Conservation (phyloP, 2,888 invertebrate species). For the Cryptophagus acutangulus region DNA sequence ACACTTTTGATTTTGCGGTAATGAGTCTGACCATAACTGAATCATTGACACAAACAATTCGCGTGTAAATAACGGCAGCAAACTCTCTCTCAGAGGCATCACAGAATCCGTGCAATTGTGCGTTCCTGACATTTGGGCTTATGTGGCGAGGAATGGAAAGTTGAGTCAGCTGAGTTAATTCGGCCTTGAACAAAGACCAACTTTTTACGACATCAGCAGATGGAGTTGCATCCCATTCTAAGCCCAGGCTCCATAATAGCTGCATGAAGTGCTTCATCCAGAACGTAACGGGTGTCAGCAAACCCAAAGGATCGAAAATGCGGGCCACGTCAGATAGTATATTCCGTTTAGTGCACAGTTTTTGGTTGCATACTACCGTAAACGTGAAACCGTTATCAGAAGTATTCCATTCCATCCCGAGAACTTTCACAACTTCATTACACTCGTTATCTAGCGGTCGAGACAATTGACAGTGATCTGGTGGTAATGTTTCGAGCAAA, state of each 20-base stretch:
- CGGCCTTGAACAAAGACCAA: conserved; percentile 7
- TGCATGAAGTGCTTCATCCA: conserved; percentile 11
- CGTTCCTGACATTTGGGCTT: conserved; percentile 1
- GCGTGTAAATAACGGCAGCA: conserved; percentile 13
- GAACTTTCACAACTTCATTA: too few species aligned
- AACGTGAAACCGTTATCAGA: too few species aligned
- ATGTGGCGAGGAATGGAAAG: conserved; percentile 12
- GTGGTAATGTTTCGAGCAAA: too few species aligned
- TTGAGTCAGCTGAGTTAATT: conserved; percentile 7
- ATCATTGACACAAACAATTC: neutral
- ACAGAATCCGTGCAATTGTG: conserved; percentile 15
- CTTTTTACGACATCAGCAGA: conserved; percentile 2
- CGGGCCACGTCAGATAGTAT: conserved; percentile 10
- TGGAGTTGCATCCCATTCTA: conserved; percentile 5
- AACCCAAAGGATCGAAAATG: conserved; percentile 14
- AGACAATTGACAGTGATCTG: too few species aligned
- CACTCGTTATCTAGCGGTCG: too few species aligned
- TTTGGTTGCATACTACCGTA: too few species aligned
- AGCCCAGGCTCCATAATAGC: too few species aligned
- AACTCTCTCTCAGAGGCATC: conserved; percentile 17
- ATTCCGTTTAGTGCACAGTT: conserved; percentile 7
- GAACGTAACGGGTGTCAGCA: conserved; percentile 4
- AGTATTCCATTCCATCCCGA: too few species aligned
- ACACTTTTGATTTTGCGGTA: conserved; percentile 15
- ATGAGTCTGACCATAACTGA: conserved; percentile 5